phyloP scores from a whole-genome alignment of 2,797 vertebrate genomes.

The Danio kyathit region DNA sequence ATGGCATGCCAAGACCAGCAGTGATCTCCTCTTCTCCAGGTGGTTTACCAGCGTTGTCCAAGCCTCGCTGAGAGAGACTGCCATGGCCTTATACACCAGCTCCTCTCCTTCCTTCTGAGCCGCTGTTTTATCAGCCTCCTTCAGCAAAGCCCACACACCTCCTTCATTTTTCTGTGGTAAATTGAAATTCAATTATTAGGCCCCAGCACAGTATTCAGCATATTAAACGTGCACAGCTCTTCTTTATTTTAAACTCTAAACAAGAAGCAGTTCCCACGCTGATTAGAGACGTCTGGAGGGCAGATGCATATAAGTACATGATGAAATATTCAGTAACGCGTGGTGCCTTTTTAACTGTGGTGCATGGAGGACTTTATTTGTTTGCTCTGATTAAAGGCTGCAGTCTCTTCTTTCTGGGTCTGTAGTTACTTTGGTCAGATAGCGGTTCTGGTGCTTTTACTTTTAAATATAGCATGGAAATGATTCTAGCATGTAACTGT shows the following conservation, averaged over 20 bases:
- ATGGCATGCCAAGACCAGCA: conserved; percentile 79
- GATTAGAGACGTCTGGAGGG: background rate
- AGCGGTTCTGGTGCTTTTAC: conserved; percentile 14
- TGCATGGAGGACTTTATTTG: background rate
- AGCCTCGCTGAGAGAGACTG: conserved; percentile 80
- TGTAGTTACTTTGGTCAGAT: conserved; percentile 32
- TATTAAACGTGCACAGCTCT: background rate
- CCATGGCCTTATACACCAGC: conserved; percentile 85
- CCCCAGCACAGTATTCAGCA: background rate
- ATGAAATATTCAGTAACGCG: background rate
- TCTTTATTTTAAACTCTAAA: conserved; percentile 10
- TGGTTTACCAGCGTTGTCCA: conserved; percentile 81
- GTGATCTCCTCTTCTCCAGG: conserved; percentile 80
- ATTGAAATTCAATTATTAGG: background rate
- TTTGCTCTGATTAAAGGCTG: conserved; percentile 47
- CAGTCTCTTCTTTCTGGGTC: background rate
- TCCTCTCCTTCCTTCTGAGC: conserved; percentile 77
- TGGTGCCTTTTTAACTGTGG: background rate
- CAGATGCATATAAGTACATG: background rate
- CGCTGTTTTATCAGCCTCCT: conserved; percentile 83
- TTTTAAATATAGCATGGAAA: conserved; percentile 33
- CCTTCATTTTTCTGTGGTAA: conserved; percentile 80
- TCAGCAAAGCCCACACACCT: conserved; percentile 79
- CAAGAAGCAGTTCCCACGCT: background rate
- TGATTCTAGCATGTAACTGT: conserved; percentile 23